phyloP scores from a whole-genome alignment of 1,140 invertebrate species.

The Drosophila ogumai region DNA sequence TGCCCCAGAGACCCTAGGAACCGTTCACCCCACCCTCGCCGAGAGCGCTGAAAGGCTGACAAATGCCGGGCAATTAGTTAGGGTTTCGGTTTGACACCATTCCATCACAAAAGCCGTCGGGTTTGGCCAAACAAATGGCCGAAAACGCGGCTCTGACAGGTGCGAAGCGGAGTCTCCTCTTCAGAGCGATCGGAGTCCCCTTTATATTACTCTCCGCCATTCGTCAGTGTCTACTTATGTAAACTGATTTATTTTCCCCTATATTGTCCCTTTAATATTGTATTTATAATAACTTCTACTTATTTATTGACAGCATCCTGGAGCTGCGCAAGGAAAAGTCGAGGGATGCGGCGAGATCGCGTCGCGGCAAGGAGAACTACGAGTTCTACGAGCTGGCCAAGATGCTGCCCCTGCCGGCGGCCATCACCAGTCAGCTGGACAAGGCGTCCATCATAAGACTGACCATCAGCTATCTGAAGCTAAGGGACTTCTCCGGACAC shows the following conservation, averaged over 20 bases:
- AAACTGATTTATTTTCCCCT: slow-evolving; percentile 52
- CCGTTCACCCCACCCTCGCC: slow-evolving; percentile 10
- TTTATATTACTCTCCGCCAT: slow-evolving; percentile 18
- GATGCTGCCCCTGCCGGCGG: slow-evolving; percentile 97
- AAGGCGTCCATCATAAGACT: slow-evolving; percentile 99
- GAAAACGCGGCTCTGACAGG: slow-evolving; percentile 53
- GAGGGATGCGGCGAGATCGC: slow-evolving; percentile 96
- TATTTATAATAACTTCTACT: neutral
- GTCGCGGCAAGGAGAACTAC: slow-evolving; percentile 98
- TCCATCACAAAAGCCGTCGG: slow-evolving; percentile 64
- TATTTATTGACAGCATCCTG: slow-evolving; percentile 92
- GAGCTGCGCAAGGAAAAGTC: slow-evolving; percentile 99
- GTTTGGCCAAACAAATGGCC: slow-evolving; percentile 64
- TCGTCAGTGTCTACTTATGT: slow-evolving; percentile 76
- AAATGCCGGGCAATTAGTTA: slow-evolving; percentile 75
- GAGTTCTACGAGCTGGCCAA: slow-evolving; percentile 99
- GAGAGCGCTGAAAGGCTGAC: slow-evolving; percentile 65
- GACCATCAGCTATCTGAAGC: slow-evolving; percentile 98
- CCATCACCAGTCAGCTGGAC: slow-evolving; percentile 98
- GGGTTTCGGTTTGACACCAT: slow-evolving; percentile 64
- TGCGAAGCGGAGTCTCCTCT: slow-evolving; percentile 35
- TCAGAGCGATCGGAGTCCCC: slow-evolving; percentile 8
- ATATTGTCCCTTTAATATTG: slow-evolving; percentile 17
- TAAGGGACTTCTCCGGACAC: slow-evolving; percentile 97
- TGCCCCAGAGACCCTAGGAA: slow-evolving; percentile 9